A percentile compares a stretch with the other conserved stretches of the same genome.
These are phyloP conservation scores for Zygothrica quintamaculata DNA, from an alignment of 2,888 invertebrate genomes.

Conservation along the genomic window DNA sequence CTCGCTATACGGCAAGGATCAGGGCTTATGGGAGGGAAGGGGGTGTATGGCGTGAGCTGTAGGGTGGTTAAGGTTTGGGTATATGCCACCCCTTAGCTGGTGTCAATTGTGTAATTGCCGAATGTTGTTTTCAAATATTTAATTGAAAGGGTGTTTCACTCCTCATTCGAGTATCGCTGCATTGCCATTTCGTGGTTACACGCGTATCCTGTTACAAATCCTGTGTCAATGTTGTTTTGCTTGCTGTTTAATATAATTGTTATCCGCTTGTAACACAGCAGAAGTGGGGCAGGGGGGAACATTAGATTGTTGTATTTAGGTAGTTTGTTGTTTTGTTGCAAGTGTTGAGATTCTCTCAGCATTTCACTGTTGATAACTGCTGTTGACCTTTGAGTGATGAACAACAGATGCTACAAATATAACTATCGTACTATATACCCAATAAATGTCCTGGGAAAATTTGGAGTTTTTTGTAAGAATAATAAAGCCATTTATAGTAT, in stretches of 20 bases:
- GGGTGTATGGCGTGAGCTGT: neutral
- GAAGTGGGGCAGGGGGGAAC: conserved; percentile 8
- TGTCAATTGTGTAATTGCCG: conserved; percentile 82
- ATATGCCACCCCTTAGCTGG: conserved; percentile 53
- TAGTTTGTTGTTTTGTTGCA: conserved; percentile 32
- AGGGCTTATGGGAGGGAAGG: no score
- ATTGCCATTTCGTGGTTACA: conserved; percentile 81
- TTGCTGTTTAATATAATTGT: conserved; percentile 79
- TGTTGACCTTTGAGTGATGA: conserved; percentile 35
- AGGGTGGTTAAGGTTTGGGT: conserved; percentile 2
- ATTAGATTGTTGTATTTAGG: conserved; percentile 10
- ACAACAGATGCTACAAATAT: conserved; percentile 50
- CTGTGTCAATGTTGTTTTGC: conserved; percentile 71
- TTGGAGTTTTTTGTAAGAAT: no score
- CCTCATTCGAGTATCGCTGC: no score
- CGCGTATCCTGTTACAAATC: conserved; percentile 84
- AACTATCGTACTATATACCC: neutral
- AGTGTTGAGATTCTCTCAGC: conserved; percentile 69
- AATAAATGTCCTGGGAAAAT: conserved; percentile 45
- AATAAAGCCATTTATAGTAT: no score
- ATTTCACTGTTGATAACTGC: conserved; percentile 47
- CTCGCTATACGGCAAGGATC: neutral
- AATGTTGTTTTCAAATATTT: conserved; percentile 81
- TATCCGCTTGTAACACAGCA: conserved; percentile 54
- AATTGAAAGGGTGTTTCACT: conserved; percentile 82